These are phyloP conservation scores for Brachionus asplanchnoidis DNA, from an alignment of 1,140 invertebrate species.

Conservation along the genomic window DNA sequence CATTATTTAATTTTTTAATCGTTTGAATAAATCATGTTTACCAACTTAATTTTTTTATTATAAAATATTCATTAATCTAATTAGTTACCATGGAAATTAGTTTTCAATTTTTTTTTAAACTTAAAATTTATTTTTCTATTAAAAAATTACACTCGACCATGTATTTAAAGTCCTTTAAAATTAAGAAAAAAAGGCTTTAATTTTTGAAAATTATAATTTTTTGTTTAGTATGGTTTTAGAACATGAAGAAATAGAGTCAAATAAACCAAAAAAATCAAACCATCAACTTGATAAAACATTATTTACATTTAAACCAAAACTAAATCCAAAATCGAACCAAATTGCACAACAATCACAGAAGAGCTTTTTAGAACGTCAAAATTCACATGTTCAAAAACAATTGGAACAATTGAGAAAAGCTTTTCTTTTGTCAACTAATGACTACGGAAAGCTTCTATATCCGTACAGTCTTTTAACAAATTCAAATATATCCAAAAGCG, in stretches of 20 bases:
- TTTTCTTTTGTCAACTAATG: neutral
- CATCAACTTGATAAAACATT: neutral
- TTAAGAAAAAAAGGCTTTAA: neutral
- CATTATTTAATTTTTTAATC: neutral
- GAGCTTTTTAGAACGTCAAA: slow-evolving; percentile 2
- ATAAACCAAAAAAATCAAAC: neutral
- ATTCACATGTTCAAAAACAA: slow-evolving; percentile 7
- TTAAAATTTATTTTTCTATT: neutral
- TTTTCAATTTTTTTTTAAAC: neutral
- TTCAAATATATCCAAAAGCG: neutral
- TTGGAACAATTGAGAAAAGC: neutral
- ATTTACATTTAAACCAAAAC: slow-evolving; percentile 2
- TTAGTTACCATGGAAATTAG: neutral
- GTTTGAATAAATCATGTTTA: neutral
- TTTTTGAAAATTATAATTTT: neutral
- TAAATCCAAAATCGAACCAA: neutral
- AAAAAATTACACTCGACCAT: neutral
- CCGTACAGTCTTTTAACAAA: neutral
- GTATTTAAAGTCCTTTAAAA: neutral
- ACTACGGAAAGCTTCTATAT: neutral
- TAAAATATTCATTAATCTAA: neutral
- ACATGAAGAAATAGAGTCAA: neutral
- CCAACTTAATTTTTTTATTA: neutral
- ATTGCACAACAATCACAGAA: neutral
- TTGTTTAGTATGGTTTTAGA: neutral